Conservation (phyloP, 2,888 invertebrate genomes). For the Agrotis ipsilon region DNA sequence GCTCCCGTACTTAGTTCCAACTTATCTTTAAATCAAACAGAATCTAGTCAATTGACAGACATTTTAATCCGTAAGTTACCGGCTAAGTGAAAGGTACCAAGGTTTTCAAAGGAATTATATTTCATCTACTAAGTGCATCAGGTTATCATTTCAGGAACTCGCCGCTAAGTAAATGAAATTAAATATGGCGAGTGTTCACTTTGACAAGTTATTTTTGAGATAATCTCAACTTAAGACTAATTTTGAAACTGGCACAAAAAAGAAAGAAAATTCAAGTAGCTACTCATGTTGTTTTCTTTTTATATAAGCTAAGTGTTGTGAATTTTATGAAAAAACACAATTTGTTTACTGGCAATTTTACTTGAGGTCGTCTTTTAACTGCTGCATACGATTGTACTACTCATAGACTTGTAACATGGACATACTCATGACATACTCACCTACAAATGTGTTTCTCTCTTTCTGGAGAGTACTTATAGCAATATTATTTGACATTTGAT, state of each 20-base stretch:
- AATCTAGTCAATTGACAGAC: not conserved
- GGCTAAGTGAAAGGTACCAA: conserved; percentile 4
- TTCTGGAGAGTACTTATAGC: no score
- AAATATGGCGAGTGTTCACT: conserved; percentile 6
- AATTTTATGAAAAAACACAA: not conserved
- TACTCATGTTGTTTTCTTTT: no score
- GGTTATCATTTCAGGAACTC: conserved; percentile 29
- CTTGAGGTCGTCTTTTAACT: not conserved
- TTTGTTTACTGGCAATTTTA: not conserved
- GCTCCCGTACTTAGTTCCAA: not conserved
- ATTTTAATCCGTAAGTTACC: not conserved
- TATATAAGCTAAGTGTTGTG: not conserved
- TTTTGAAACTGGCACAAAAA: not conserved
- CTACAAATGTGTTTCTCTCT: no score
- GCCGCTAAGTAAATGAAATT: conserved; percentile 16
- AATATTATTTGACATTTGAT: no score
- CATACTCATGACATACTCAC: no score
- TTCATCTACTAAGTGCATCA: conserved; percentile 30
- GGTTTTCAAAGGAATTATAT: conserved; percentile 25
- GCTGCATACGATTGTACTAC: not conserved
- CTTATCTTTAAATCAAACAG: conserved; percentile 1
- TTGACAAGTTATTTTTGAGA: conserved; percentile 1
- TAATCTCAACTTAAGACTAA: not conserved
- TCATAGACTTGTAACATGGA: no score
- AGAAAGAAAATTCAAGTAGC: no score